A percentile compares a stretch with the other conserved stretches of the same genome.
These are phyloP conservation scores for Conomelus anceps DNA, from an alignment of 2,888 invertebrate genomes.

Conservation along the genomic window DNA sequence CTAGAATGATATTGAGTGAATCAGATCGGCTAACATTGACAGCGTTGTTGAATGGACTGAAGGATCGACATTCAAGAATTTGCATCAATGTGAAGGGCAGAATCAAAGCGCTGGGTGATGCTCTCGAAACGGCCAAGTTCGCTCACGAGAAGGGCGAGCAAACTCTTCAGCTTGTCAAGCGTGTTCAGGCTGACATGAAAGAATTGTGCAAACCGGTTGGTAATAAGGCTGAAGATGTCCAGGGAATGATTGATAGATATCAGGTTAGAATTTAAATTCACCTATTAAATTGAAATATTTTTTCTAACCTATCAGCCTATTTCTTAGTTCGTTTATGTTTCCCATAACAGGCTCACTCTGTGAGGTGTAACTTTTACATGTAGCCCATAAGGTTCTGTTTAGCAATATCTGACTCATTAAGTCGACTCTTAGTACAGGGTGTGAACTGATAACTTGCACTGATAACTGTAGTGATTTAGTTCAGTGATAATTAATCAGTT, in stretches of 20 bases:
- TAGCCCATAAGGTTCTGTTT: no score
- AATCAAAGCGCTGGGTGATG: conserved; percentile 62
- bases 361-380: no score
- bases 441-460: no score
- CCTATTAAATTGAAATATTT: no score
- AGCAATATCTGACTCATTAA: no score
- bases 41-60: conserved; percentile 69
- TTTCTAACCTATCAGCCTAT: no score
- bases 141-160: conserved; percentile 68
- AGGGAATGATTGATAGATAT: conserved; percentile 69
- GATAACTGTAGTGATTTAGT: no score
- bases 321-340: no score
- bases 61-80: conserved; percentile 69
- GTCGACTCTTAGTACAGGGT: no score
- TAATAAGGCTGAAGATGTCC: conserved; percentile 80
- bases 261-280: conserved; percentile 51
- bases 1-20: conserved; percentile 71
- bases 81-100: conserved; percentile 68
- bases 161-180: conserved; percentile 45
- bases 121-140: conserved; percentile 64
- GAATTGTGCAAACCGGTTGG: conserved; percentile 81
- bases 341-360: no score
- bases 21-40: conserved; percentile 77
- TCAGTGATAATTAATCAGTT: no score
- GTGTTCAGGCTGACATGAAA: conserved; percentile 75